Evolutionary conservation across 2,888 invertebrate genomes (phyloP), one percentile per base, ranked within the genome.

Genomic region (Octodonta nipae): DNA sequence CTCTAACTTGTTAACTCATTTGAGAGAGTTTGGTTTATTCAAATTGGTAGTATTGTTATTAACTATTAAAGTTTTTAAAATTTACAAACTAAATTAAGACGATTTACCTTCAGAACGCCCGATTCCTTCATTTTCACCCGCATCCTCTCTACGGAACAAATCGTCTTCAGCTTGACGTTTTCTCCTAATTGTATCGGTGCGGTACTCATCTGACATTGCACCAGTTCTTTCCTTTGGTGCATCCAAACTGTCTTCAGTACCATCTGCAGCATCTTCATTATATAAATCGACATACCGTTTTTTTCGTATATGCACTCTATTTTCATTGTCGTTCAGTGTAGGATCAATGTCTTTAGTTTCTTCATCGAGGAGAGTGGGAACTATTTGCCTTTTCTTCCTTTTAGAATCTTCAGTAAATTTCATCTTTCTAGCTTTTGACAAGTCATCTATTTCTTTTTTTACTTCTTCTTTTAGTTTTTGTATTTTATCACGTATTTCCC

Each of bases 261-360:
- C 22, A 11, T 16, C 27, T 13, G 13, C 28, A 5, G 6, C 24
- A n/a, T 15, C 29, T 17, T 26, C 28, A 3, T 28, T 22, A 6
- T 15, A 22, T 15, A 7, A 28, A 2, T 30, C 22, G 7, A 32
- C 31, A 31, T 40, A 43, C 28, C 58, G 43, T 38, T 55, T 50
- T 15, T 46, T 45, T 24, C 58, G 41, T 4, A 58, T 43, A 31
- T 54, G 49, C 6, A 53, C 49, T 26, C 44, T 41, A 4, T 52
- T 37, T 25, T 35, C 35, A 27, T 47, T 45, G 8, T 43, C 46
- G 3, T 32, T 42, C 2, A 43, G 37, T 37, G 48, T 44, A 0
- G 59, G 59, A 42, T 57, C 47, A n/a, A 60, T 42, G 15, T 46
- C 46, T 11, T 45, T 46, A 3, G 46, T 50, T 45, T 60, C 58